Conservation (phyloP, 1,140 invertebrate genomes). For the Ceratina australensis region DNA sequence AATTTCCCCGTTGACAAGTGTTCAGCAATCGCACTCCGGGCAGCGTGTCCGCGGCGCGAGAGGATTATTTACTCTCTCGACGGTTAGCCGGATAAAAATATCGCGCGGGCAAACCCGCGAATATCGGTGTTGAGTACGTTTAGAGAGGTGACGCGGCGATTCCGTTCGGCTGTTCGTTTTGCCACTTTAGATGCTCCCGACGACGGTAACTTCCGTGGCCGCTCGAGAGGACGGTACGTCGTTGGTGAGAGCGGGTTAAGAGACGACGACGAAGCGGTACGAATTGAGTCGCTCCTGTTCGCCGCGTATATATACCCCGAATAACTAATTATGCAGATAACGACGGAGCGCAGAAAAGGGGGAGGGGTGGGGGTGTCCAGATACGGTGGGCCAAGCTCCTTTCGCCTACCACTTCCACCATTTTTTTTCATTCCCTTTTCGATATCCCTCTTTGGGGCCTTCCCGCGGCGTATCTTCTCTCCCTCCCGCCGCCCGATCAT, state of each 20-base stretch:
- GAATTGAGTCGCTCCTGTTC: constrained; percentile 71
- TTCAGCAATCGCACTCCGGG: too few relatives aligned
- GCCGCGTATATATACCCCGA: constrained; percentile 56
- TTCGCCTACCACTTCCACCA: constrained; percentile 41
- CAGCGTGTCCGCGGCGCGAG: too few relatives aligned
- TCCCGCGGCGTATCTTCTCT: not conserved
- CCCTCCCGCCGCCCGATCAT: not conserved
- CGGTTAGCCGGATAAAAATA: constrained; percentile 23
- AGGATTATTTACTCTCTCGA: not conserved
- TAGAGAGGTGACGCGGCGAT: constrained; percentile 23
- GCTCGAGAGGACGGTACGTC: not conserved
- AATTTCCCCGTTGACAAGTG: too few relatives aligned
- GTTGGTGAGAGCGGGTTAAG: constrained; percentile 1
- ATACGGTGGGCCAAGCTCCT: constrained; percentile 60
- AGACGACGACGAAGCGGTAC: constrained; percentile 24
- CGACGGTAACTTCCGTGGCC: constrained; percentile 27
- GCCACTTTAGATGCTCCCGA: constrained; percentile 15
- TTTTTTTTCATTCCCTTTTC: constrained; percentile 52
- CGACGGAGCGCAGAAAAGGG: constrained; percentile 61
- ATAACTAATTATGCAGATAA: constrained; percentile 76
- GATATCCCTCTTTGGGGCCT: constrained; percentile 50
- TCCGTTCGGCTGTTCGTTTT: not conserved
- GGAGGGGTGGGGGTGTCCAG: constrained; percentile 59
- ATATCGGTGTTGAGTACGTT: constrained; percentile 27
- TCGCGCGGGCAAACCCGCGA: not conserved